phyloP scores from a whole-genome alignment of 2,113 vertebrate species.

The Tinamus guttatus region DNA sequence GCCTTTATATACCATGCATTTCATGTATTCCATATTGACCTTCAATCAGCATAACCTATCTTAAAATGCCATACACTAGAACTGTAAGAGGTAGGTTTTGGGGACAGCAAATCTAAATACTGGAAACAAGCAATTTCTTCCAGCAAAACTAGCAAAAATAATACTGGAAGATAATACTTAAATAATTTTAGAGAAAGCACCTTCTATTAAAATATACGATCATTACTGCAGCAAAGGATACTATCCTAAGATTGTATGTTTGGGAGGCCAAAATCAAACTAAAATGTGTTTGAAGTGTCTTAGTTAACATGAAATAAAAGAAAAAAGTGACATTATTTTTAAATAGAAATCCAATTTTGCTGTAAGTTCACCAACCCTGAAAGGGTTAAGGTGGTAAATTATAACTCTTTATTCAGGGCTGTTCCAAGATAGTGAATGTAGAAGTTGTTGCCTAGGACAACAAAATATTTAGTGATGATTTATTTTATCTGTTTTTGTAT shows the following conservation, averaged over 20 bases:
- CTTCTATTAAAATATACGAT: background rate
- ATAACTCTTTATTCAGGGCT: background rate
- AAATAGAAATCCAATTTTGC: background rate
- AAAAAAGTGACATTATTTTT: background rate
- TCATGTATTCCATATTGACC: background rate
- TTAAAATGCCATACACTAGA: background rate
- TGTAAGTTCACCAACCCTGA: background rate
- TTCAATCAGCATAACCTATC: background rate
- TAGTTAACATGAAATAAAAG: background rate
- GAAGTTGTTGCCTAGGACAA: slow-evolving; percentile 69
- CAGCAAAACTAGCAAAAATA: background rate
- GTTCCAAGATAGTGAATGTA: slow-evolving; percentile 20
- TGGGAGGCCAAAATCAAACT: background rate
- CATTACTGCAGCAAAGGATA: background rate
- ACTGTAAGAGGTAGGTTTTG: background rate
- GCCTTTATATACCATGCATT: background rate
- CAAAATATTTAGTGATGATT: slow-evolving; percentile 54
- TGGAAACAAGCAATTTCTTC: background rate
- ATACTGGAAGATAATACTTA: background rate
- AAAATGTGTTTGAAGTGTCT: background rate
- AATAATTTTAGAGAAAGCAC: background rate
- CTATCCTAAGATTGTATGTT: background rate
- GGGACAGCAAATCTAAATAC: background rate
- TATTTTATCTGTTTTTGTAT: slow-evolving; percentile 36
- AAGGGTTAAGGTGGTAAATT: slow-evolving; percentile 40